These are phyloP conservation scores for Mormyrops boulengeri DNA, from an alignment of 2,797 vertebrate species.

Conservation along the genomic window DNA sequence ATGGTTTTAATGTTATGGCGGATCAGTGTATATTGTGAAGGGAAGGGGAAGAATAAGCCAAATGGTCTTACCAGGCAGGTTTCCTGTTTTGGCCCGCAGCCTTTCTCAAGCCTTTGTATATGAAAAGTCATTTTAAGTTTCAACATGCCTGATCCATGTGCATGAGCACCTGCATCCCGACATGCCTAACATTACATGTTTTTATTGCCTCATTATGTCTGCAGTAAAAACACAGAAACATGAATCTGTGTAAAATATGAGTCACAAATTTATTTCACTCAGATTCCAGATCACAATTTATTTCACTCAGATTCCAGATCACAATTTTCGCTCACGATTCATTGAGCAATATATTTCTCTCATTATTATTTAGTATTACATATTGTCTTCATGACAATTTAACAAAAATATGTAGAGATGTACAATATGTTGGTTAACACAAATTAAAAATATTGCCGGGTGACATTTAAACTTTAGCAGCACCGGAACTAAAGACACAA, in stretches of 20 bases:
- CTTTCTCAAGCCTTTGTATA: neutral
- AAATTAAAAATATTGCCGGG: too few species aligned
- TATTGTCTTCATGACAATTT: too few species aligned
- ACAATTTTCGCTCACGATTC: neutral
- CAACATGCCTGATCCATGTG: neutral
- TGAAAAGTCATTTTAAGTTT: neutral
- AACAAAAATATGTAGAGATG: too few species aligned
- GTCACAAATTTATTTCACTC: neutral
- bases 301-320: neutral
- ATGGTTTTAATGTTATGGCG: too few species aligned
- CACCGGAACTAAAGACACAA: too few species aligned
- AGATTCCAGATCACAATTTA: neutral
- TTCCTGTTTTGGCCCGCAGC: neutral
- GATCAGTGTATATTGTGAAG: neutral
- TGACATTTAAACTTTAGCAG: too few species aligned
- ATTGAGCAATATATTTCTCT: too few species aligned
- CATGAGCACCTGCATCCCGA: too few species aligned
- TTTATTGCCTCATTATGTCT: neutral
- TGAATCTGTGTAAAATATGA: neutral
- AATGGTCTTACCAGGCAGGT: too few species aligned
- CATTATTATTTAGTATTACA: too few species aligned
- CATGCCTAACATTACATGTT: neutral
- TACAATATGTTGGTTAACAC: too few species aligned
- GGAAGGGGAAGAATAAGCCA: neutral
- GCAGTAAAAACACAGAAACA: neutral